These are phyloP conservation scores for Caenorhabditis tropicalis DNA, from an alignment of 1,140 invertebrate species.

Conservation along the genomic window DNA sequence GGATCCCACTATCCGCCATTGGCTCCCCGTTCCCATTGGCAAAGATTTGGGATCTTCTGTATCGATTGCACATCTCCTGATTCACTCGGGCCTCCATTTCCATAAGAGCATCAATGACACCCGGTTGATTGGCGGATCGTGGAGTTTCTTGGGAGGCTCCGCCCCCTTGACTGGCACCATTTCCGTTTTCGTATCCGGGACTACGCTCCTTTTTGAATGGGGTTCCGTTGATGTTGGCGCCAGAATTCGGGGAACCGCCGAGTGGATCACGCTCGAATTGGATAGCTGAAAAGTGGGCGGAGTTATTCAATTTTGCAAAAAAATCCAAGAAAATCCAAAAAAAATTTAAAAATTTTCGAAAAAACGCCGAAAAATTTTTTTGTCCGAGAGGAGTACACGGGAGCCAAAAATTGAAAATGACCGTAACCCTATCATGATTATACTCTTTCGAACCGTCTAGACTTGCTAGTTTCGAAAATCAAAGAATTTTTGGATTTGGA, in stretches of 20 bases:
- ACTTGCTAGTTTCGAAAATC: no score
- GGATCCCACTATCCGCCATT: neutral
- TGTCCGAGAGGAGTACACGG: no score
- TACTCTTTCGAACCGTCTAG: no score
- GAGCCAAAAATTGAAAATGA: no score
- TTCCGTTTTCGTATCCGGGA: slow-evolving; percentile 14
- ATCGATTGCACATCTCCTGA: slow-evolving; percentile 68
- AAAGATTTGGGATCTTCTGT: slow-evolving; percentile 60
- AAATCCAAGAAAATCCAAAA: no score
- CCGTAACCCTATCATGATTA: no score
- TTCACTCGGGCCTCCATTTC: slow-evolving; percentile 68
- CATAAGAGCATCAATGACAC: slow-evolving; percentile 68
- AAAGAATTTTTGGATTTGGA: no score
- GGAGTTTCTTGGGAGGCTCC: neutral
- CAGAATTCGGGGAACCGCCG: slow-evolving; percentile 56
- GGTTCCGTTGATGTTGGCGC: slow-evolving; percentile 4
- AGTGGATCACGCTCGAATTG: slow-evolving; percentile 71
- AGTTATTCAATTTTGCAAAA: neutral
- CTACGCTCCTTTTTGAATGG: slow-evolving; percentile 20
- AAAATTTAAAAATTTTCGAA: neutral
- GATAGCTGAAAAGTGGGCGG: slow-evolving; percentile 70
- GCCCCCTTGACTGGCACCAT: neutral
- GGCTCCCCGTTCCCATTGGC: neutral
- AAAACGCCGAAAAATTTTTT: no score
- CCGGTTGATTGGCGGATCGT: slow-evolving; percentile 47